Conservation (phyloP, 2,113 vertebrate species). For the Bostrychus sinensis region DNA sequence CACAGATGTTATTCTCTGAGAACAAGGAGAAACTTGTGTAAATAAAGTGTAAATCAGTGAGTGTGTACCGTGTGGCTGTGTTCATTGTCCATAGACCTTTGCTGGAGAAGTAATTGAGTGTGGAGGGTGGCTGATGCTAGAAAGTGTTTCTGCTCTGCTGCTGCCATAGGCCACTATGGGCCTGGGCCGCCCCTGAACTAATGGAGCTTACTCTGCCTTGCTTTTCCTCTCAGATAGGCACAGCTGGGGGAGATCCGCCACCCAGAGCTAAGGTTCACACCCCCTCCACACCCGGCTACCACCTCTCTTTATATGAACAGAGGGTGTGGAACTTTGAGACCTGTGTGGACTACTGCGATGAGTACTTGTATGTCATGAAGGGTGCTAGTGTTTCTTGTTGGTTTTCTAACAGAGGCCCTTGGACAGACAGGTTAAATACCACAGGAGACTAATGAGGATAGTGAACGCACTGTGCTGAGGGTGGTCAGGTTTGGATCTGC, state of each 20-base stretch:
- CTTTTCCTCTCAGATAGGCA: conserved; percentile 86
- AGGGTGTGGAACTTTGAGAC: conserved; percentile 34
- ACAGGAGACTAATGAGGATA: conserved; percentile 61
- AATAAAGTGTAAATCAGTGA: conserved; percentile 48
- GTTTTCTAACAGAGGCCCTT: conserved; percentile 40
- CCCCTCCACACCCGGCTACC: conserved; percentile 40
- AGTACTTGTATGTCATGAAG: conserved; percentile 32
- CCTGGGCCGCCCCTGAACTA: conserved; percentile 71
- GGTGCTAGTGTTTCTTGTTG: conserved; percentile 15
- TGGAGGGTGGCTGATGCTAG: conserved; percentile 39
- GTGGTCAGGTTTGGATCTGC: conserved; percentile 63
- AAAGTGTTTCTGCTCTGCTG: conserved; percentile 57
- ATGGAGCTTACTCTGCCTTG: conserved; percentile 78
- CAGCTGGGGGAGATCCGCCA: conserved; percentile 82
- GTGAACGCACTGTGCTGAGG: conserved; percentile 50
- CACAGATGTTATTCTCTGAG: conserved; percentile 32
- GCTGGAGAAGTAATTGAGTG: conserved; percentile 57
- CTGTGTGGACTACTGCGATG: conserved; percentile 57
- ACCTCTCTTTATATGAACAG: conserved; percentile 38
- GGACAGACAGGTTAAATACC: conserved; percentile 63
- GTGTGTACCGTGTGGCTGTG: conserved; percentile 36
- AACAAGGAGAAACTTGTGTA: conserved; percentile 45
- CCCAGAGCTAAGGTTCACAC: conserved; percentile 53
- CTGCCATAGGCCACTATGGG: conserved; percentile 61
- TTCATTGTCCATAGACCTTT: conserved; percentile 53